Conservation (phyloP, 2,888 invertebrate genomes). For the Antheraea yamamai region DNA sequence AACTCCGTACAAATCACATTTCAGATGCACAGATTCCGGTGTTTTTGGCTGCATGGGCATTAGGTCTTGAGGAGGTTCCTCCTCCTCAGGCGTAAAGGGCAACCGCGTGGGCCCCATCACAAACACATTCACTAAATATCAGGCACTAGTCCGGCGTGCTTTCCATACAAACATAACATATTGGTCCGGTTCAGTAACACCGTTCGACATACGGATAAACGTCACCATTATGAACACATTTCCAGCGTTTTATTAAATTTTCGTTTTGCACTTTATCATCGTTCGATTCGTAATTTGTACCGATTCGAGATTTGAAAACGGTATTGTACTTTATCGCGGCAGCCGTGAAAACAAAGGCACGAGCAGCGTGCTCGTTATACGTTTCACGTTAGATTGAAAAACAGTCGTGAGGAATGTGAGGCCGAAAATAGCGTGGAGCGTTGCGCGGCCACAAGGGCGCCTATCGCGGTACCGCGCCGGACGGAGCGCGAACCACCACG, state of each 20-base stretch:
- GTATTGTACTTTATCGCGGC: slow-evolving; percentile 47
- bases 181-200: slow-evolving; percentile 52
- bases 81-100: slow-evolving; percentile 71
- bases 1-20: slow-evolving; percentile 59
- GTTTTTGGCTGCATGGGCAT: slow-evolving; percentile 49
- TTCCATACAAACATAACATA: slow-evolving; percentile 49
- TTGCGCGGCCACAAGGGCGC: slow-evolving; percentile 77
- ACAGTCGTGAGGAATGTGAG: slow-evolving; percentile 78
- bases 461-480: slow-evolving; percentile 61
- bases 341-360: slow-evolving; percentile 68
- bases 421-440: slow-evolving; percentile 80
- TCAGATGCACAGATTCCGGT: slow-evolving; percentile 45
- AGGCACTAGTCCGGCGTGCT: slow-evolving; percentile 62
- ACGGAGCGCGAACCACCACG: slow-evolving; percentile 35
- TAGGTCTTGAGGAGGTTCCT: slow-evolving; percentile 56
- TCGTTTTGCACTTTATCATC: slow-evolving; percentile 38
- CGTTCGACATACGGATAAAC: slow-evolving; percentile 51
- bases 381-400: slow-evolving; percentile 81
- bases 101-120: slow-evolving; percentile 73
- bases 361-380: slow-evolving; percentile 73
- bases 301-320: slow-evolving; percentile 44
- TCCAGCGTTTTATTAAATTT: slow-evolving; percentile 32
- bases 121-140: slow-evolving; percentile 47
- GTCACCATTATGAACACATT: slow-evolving; percentile 37
- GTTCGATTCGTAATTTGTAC: slow-evolving; percentile 42